These are phyloP conservation scores for Laspeyria flexula DNA, from an alignment of 2,888 invertebrate genomes.

Conservation along the genomic window DNA sequence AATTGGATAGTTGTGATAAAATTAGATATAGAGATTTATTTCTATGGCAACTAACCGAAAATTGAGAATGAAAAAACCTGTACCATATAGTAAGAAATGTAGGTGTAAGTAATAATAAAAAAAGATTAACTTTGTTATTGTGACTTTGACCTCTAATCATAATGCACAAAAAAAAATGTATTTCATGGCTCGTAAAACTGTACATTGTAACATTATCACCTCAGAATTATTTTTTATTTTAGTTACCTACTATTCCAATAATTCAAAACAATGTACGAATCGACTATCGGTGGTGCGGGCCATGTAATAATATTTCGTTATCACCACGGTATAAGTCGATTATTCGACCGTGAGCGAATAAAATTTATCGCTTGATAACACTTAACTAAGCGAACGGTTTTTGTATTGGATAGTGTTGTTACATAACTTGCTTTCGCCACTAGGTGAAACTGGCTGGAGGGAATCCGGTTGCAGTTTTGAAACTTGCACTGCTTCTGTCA, in stretches of 20 bases:
- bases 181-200: neutral
- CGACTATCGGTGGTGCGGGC: constrained; percentile 38
- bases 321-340: constrained; percentile 63
- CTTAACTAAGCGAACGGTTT: constrained; percentile 52
- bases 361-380: constrained; percentile 72
- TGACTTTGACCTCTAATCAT: neutral
- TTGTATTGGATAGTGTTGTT: constrained; percentile 54
- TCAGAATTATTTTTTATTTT: constrained; percentile 26
- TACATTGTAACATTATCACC: constrained; percentile 6
- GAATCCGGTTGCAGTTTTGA: constrained; percentile 57
- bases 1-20: neutral
- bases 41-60: no score
- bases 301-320: constrained; percentile 58
- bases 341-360: constrained; percentile 69
- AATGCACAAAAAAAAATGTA: constrained; percentile 12
- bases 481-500: constrained; percentile 49
- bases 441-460: constrained; percentile 46
- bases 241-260: constrained; percentile 38
- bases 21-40: no score
- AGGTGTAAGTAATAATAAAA: no score
- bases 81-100: no score
- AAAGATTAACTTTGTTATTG: no score
- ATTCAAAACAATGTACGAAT: constrained; percentile 46
- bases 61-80: no score
- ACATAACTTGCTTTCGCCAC: constrained; percentile 58